These are phyloP conservation scores for Alectura lathami DNA, from an alignment of 2,113 vertebrate species.

Conservation along the genomic window DNA sequence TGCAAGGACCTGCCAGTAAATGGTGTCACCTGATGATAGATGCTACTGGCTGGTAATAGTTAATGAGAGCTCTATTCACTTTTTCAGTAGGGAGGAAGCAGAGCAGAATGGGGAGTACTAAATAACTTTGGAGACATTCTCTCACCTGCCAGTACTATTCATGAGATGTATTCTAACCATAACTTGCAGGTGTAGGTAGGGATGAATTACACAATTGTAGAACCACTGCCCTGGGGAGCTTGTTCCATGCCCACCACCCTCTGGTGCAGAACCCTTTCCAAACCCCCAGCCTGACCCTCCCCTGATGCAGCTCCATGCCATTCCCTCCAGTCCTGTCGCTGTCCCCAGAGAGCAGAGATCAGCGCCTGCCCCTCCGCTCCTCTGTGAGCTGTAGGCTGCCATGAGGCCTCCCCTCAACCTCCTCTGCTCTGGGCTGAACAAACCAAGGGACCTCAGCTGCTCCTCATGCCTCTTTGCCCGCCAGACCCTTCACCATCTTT, in stretches of 20 bases:
- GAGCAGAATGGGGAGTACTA: neutral
- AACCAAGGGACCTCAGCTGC: neutral
- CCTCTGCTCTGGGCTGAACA: too few relatives aligned
- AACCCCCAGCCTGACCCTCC: neutral
- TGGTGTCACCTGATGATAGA: neutral
- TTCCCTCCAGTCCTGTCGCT: neutral
- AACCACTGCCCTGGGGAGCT: too few relatives aligned
- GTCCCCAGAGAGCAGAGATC: neutral
- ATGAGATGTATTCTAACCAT: neutral
- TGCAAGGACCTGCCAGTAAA: neutral
- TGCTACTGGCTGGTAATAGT: neutral
- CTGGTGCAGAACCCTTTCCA: neutral
- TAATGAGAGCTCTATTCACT: neutral
- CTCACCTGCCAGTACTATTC: neutral
- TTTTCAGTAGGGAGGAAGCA: neutral
- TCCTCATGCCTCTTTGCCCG: neutral
- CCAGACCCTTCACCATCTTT: neutral
- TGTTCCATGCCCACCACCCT: too few relatives aligned
- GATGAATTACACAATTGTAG: neutral
- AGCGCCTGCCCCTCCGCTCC: neutral
- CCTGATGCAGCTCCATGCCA: neutral
- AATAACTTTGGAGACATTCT: neutral
- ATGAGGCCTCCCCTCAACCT: too few relatives aligned
- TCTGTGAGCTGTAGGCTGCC: too few relatives aligned
- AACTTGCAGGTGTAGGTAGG: neutral